Conservation (phyloP, 2,888 invertebrate species). For the Crossocerus cetratus region DNA sequence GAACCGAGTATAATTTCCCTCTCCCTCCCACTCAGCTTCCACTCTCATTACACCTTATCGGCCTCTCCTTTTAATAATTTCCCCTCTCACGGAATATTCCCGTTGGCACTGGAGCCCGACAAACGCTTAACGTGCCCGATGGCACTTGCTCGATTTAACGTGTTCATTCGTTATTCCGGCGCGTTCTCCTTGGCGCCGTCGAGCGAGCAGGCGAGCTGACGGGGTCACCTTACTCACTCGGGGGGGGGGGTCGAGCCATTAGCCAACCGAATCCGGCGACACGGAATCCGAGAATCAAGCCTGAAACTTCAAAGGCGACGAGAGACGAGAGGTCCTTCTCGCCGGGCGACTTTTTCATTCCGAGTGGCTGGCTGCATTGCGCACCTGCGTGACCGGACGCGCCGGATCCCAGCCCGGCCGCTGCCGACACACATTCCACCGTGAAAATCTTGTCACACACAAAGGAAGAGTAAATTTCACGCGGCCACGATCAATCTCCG, state of each 20-base stretch:
- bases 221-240: too few relatives aligned
- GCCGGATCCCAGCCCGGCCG: neutral
- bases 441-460: too few relatives aligned
- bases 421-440: too few relatives aligned
- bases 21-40: constrained; percentile 42
- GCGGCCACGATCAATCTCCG: too few relatives aligned
- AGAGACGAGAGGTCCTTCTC: neutral
- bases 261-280: too few relatives aligned
- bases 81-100: constrained; percentile 24
- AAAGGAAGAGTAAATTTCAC: too few relatives aligned
- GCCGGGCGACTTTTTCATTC: constrained; percentile 32
- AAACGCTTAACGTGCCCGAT: constrained; percentile 19
- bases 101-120: constrained; percentile 7
- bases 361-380: constrained; percentile 19
- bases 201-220: too few relatives aligned
- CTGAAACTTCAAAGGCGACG: neutral
- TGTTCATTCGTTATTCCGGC: too few relatives aligned
- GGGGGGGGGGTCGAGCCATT: too few relatives aligned
- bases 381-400: constrained; percentile 65
- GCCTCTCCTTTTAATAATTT: constrained; percentile 48
- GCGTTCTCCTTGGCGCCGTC: too few relatives aligned
- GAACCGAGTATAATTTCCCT: too few relatives aligned
- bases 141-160: too few relatives aligned
- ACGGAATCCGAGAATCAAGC: neutral
- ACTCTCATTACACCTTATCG: constrained; percentile 48